Percentiles rank a stretch among this genome's conserved stretches.
Evolutionary conservation across 2,888 invertebrate genomes (phyloP).

Genomic region (Agonum fuliginosum): DNA sequence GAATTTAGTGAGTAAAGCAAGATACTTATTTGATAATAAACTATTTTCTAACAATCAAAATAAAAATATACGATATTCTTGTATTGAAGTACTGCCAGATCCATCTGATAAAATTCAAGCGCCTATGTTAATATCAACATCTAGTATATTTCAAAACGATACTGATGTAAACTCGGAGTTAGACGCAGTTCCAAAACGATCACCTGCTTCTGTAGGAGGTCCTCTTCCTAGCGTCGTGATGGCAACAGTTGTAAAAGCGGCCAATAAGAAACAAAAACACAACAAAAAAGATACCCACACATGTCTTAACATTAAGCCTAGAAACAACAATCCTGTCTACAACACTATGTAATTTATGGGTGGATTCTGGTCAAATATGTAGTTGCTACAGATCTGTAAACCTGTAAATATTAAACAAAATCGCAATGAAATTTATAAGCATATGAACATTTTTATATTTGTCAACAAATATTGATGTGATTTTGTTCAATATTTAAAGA

Average conservation of each 20-base stretch:
- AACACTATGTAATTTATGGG: conserved; percentile 96
- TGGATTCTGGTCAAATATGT: too few species aligned
- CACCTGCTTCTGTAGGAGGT: conserved; percentile 72
- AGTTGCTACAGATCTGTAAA: too few species aligned
- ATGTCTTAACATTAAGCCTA: conserved; percentile 86
- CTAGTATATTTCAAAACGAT: conserved; percentile 27
- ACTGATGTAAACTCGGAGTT: conserved; percentile 3
- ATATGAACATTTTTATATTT: too few species aligned
- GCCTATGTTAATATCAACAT: conserved; percentile 52
- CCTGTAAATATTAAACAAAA: too few species aligned
- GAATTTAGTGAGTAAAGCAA: conserved; percentile 36
- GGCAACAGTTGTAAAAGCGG: conserved; percentile 82
- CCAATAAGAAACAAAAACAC: conserved; percentile 88
- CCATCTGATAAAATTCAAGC: conserved; percentile 27
- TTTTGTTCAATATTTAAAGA: too few species aligned
- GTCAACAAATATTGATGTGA: too few species aligned
- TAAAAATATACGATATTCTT: conserved; percentile 67
- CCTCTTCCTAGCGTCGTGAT: conserved; percentile 76
- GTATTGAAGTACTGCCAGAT: conserved; percentile 66
- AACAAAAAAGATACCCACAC: conserved; percentile 95
- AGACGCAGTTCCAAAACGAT: conserved; percentile 65
- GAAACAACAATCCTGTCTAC: conserved; percentile 89
- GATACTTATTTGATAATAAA: conserved; percentile 52
- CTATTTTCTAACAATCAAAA: conserved; percentile 48
- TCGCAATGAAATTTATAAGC: too few species aligned